Evolutionary conservation across 1,140 invertebrate species (phyloP).

Genomic region (Tetramorium simillimum): DNA sequence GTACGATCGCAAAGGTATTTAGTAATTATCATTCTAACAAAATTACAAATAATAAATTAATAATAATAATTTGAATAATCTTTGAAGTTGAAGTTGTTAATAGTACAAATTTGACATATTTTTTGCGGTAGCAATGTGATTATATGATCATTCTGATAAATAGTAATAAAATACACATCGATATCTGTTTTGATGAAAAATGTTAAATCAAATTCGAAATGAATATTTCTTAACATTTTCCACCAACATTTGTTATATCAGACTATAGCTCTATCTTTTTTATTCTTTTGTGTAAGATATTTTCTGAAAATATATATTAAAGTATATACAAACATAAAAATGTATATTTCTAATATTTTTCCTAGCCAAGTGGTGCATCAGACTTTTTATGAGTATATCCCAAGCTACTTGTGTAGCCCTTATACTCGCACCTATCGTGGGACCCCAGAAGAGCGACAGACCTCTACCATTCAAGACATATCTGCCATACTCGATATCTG

Average conservation of each 20-base stretch:
- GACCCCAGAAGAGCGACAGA: conserved; percentile 14
- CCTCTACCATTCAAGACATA: conserved; percentile 43
- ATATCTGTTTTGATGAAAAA: neutral
- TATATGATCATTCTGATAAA: neutral
- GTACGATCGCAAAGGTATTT: conserved; percentile 52
- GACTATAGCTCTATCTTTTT: neutral
- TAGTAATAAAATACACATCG: neutral
- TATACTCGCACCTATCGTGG: conserved; percentile 37
- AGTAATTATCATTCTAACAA: neutral
- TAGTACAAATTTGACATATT: neutral
- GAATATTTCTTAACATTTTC: neutral
- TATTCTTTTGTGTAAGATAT: neutral
- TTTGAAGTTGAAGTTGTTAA: neutral
- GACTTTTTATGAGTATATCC: conserved; percentile 47
- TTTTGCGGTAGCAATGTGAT: neutral
- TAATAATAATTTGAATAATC: neutral
- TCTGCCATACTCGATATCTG: conserved; percentile 45
- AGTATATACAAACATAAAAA: too few relatives aligned
- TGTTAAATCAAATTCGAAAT: neutral
- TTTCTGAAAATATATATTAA: neutral
- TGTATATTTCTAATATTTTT: neutral
- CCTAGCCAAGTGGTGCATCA: conserved; percentile 45
- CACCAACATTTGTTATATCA: neutral
- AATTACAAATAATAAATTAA: conserved; percentile 1
- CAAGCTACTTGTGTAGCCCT: conserved; percentile 34